Evolutionary conservation across 2,888 invertebrate genomes (phyloP), one percentile per base, ranked within the genome.

Genomic region (Cynaeus angustus): DNA sequence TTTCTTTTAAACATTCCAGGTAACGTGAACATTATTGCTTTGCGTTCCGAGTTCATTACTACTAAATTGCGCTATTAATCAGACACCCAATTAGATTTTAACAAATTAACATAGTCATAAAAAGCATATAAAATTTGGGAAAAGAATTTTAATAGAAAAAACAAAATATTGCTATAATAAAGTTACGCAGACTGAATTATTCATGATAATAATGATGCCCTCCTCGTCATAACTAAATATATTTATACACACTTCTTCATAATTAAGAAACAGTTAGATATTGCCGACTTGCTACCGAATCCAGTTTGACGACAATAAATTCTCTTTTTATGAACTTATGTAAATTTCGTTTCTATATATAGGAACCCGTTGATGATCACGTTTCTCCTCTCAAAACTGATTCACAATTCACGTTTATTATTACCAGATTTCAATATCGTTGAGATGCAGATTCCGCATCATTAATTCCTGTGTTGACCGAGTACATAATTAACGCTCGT

Each of bases 271-370:
- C 81, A 82, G 82, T 82, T 83, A 81, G 80, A 81, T 77, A 80
- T 80, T 77, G 77, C 76, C 78, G 77, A 73, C 78, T 77, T 78
- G 83, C 83, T 83, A 83, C 83, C 79, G 83, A 82, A 83, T 83
- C 83, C 83, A 80, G 83, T 83, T 82, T 81, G 81, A 82, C 82
- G 81, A 79, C 82, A 72, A 82, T 83, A 83, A 82, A 83, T 83
- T 82, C 79, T 81, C 80, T 80, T 82, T 83, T 83, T 82, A 83
- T 79, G 78, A 77, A 77, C 75, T 75, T 78, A 79, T 81, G 80
- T 77, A 79, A 81, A 80, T 80, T 78, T 56, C 59, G 73, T 71
- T 76, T 77, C 78, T 77, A 77, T 77, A 77, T 75, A 76, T 77
- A 78, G 78, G 68, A 74, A 75, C 74, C 66, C 71, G 77, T 71